phyloP scores from a whole-genome alignment of 1,140 invertebrate genomes.

The Lerema accius region DNA sequence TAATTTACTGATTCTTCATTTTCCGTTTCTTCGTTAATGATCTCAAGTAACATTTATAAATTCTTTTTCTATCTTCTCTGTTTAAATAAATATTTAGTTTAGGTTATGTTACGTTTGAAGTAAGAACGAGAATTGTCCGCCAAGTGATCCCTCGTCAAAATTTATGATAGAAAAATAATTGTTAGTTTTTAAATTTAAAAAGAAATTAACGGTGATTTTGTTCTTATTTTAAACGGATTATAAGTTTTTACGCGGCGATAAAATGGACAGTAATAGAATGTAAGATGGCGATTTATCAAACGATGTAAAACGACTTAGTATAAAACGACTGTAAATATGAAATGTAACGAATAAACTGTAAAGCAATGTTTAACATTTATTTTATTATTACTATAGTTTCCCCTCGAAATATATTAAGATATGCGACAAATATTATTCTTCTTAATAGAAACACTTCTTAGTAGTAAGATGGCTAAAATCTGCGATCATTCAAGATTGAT shows the following conservation, averaged over 20 bases:
- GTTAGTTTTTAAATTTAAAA: not conserved
- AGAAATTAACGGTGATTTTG: not conserved
- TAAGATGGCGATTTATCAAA: constrained; percentile 64
- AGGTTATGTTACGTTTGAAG: constrained; percentile 33
- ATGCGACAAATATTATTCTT: no score
- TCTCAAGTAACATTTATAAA: constrained; percentile 50
- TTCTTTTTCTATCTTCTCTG: constrained; percentile 40
- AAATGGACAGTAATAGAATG: constrained; percentile 75
- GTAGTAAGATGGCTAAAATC: no score
- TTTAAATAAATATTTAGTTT: constrained; percentile 39
- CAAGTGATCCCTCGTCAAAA: not conserved
- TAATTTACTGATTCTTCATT: constrained; percentile 36
- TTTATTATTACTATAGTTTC: constrained; percentile 27
- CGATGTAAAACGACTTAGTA: constrained; percentile 59
- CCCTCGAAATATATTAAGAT: no score
- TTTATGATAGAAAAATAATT: not conserved
- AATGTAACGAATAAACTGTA: constrained; percentile 68
- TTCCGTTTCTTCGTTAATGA: constrained; percentile 49
- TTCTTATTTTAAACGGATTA: constrained; percentile 13
- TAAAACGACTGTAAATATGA: constrained; percentile 76
- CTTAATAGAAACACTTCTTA: no score
- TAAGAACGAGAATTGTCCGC: not conserved
- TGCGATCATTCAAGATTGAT: no score
- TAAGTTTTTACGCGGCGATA: constrained; percentile 55
- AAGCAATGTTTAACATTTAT: constrained; percentile 46